Conservation (phyloP, 2,888 invertebrate species). For the Eupithecia insigniata region DNA sequence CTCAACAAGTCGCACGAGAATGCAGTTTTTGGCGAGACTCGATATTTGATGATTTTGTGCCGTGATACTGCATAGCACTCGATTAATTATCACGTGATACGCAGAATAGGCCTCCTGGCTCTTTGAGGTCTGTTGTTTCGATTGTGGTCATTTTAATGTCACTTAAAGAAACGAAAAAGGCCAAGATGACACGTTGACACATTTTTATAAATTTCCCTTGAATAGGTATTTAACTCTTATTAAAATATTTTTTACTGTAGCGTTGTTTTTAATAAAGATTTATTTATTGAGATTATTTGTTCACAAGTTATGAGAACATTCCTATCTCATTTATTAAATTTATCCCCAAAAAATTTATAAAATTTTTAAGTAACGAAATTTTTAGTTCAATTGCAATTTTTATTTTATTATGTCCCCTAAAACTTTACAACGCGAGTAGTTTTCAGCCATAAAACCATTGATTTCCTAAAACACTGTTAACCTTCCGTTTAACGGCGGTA, state of each 20-base stretch:
- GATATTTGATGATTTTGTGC: too few species aligned
- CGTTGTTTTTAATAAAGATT: not conserved
- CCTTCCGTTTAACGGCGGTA: constrained; percentile 26
- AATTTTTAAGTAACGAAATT: not conserved
- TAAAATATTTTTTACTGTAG: not conserved
- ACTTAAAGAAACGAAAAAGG: not conserved
- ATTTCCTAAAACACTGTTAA: constrained; percentile 24
- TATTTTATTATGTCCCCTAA: not conserved
- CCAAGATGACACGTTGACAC: too few species aligned
- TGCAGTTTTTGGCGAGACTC: too few species aligned
- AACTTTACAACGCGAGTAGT: not conserved
- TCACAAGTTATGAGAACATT: not conserved
- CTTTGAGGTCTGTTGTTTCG: not conserved
- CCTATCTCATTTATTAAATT: too few species aligned
- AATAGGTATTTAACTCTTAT: not conserved
- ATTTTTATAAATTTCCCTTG: not conserved
- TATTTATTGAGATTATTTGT: not conserved
- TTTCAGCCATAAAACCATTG: constrained; percentile 21
- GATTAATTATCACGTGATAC: too few species aligned
- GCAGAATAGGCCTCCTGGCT: too few species aligned
- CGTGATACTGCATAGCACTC: too few species aligned
- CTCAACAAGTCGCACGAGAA: too few species aligned
- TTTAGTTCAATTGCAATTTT: not conserved
- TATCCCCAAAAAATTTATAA: too few species aligned
- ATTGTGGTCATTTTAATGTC: not conserved